Evolutionary conservation across 2,888 invertebrate species (phyloP).

Genomic region (Eledona agricola): DNA sequence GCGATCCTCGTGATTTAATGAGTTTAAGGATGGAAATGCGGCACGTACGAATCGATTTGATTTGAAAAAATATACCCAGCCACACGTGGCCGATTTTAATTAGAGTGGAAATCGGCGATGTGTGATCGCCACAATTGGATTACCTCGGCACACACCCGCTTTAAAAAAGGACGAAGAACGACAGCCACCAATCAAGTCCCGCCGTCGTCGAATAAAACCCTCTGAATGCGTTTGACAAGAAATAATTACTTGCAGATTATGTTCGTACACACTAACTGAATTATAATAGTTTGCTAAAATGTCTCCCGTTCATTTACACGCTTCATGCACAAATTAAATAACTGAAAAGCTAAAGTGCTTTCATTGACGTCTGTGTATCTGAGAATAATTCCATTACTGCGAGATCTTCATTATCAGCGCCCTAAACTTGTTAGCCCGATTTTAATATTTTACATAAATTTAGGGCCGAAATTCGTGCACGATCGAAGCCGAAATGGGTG

Average conservation of each 20-base stretch:
- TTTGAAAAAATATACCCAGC: too few relatives aligned
- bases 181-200: too few relatives aligned
- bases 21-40: too few relatives aligned
- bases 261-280: background rate
- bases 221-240: conserved; percentile 1
- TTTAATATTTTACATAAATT: conserved; percentile 18
- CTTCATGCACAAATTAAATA: conserved; percentile 8
- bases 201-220: too few relatives aligned
- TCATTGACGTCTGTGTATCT: conserved; percentile 11
- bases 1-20: too few relatives aligned
- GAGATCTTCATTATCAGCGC: conserved; percentile 14
- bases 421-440: conserved; percentile 14
- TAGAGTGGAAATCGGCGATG: too few relatives aligned
- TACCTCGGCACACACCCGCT: too few relatives aligned
- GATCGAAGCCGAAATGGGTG: background rate
- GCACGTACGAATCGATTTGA: too few relatives aligned
- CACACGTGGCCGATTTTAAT: too few relatives aligned
- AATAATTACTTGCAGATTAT: conserved; percentile 4
- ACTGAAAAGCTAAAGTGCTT: conserved; percentile 11
- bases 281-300: conserved; percentile 6
- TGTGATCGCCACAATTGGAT: too few relatives aligned
- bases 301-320: conserved; percentile 3
- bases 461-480: background rate
- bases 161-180: too few relatives aligned
- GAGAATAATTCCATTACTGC: conserved; percentile 12